A percentile compares a stretch with the other conserved stretches of the same genome.
These are phyloP conservation scores for Sus cebifrons DNA, from an alignment of 2,797 vertebrate genomes.

Conservation along the genomic window DNA sequence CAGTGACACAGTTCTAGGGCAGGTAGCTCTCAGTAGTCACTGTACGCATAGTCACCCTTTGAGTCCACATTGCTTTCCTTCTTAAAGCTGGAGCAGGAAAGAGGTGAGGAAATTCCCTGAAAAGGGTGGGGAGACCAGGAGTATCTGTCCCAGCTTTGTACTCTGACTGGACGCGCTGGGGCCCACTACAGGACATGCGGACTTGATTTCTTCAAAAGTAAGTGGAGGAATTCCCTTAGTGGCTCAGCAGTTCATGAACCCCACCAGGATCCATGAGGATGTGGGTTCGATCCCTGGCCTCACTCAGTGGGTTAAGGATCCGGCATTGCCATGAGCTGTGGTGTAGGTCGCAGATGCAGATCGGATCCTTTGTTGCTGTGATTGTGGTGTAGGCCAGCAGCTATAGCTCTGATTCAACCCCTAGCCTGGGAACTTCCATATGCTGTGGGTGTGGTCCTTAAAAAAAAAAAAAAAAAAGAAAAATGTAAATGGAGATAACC, in stretches of 20 bases:
- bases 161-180: background rate
- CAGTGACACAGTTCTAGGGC: conserved; percentile 16
- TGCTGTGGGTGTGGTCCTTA: too few species aligned
- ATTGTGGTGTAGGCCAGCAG: too few species aligned
- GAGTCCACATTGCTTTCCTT: conserved; percentile 31
- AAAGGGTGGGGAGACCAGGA: background rate
- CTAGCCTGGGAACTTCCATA: too few species aligned
- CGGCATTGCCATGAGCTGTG: too few species aligned
- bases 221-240: background rate
- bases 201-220: conserved; percentile 65
- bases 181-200: background rate
- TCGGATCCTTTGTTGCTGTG: too few species aligned
- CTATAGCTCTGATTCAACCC: too few species aligned
- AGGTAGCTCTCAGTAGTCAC: background rate
- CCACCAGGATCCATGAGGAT: too few species aligned
- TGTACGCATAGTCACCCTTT: background rate
- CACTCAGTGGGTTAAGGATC: too few species aligned
- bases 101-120: background rate
- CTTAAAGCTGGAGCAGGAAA: background rate
- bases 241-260: too few species aligned
- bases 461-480: too few species aligned
- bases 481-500: conserved; percentile 50
- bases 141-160: background rate
- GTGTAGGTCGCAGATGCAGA: too few species aligned
- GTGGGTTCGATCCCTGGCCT: too few species aligned